Evolutionary conservation across 2,888 invertebrate genomes (phyloP), one percentile per base, ranked within the genome.

Genomic region (Dasysyrphus tricinctus): DNA sequence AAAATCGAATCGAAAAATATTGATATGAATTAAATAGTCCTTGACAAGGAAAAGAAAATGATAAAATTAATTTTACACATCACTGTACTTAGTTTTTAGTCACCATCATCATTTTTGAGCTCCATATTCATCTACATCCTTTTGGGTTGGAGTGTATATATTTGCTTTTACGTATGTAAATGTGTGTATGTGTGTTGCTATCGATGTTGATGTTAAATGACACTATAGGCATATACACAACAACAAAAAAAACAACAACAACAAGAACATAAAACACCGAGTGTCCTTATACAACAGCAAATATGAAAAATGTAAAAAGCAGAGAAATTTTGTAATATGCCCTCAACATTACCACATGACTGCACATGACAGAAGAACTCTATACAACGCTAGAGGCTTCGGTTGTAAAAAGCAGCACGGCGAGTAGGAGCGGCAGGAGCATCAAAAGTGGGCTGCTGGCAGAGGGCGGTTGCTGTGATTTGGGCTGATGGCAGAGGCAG

Each of bases 261-360:
- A 72, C 32, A 56, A 47, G 44, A 59, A 69, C 65, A 63, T 51
- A 76, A n/a, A 72, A 67, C 49, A 37, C 65, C 34, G 73, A 82
- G 82, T 78, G 86, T 78, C 86, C 86, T 86, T 70, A 77, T 42
- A 78, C 34, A 67, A 54, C 37, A 54, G 54, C 69, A 86, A 78
- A 81, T 73, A 81, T 86, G 78, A 72, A 77, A 73, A 75, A 81
- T 81, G 74, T 75, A 69, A 76, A 86, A 79, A 82, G 76, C 77
- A 83, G 74, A 69, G 76, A 79, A 73, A 76, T 87, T 61, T 83
- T 80, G 83, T 83, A 80, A 83, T 83, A 83, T 79, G 87, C 87
- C 69, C 83, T 73, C 83, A 83, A 81, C 83, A 83, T 87, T 80
- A 83, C 81, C 82, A 76, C 87, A 87, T 87, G 83, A 83, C 79